These are phyloP conservation scores for Ophonus ardosiacus DNA, from an alignment of 2,888 invertebrate species.

Conservation along the genomic window DNA sequence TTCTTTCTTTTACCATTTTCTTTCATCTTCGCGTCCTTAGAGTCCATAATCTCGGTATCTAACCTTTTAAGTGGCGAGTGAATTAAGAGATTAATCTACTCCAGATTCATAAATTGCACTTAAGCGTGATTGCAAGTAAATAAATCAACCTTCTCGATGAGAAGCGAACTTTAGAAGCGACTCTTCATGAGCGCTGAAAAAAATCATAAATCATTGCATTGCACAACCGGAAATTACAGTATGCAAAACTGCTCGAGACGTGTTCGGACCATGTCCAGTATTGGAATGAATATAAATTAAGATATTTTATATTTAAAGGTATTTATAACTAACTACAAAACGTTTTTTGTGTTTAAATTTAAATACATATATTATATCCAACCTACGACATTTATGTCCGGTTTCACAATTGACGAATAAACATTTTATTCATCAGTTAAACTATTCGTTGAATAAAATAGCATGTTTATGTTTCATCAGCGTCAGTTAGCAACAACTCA, in stretches of 20 bases:
- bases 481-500: no score
- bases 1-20: neutral
- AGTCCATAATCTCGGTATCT: neutral
- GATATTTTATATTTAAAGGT: neutral
- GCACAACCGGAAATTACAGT: conserved; percentile 17
- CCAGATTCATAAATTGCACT: conserved; percentile 15
- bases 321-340: neutral
- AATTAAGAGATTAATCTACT: conserved; percentile 5
- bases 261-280: neutral
- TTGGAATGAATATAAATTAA: neutral
- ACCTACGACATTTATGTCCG: neutral
- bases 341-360: neutral
- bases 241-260: conserved; percentile 16
- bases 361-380: neutral
- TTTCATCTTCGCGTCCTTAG: neutral
- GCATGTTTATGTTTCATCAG: no score
- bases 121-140: conserved; percentile 12
- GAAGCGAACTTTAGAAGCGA: neutral
- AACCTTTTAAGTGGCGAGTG: neutral
- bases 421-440: no score
- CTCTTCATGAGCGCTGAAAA: conserved; percentile 16
- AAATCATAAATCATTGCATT: conserved; percentile 15
- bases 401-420: no score
- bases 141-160: conserved; percentile 3
- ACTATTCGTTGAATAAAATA: no score